Evolutionary conservation across 2,888 invertebrate species (phyloP), one percentile per base, ranked within the genome.

Genomic region (Hipparchia semele): DNA sequence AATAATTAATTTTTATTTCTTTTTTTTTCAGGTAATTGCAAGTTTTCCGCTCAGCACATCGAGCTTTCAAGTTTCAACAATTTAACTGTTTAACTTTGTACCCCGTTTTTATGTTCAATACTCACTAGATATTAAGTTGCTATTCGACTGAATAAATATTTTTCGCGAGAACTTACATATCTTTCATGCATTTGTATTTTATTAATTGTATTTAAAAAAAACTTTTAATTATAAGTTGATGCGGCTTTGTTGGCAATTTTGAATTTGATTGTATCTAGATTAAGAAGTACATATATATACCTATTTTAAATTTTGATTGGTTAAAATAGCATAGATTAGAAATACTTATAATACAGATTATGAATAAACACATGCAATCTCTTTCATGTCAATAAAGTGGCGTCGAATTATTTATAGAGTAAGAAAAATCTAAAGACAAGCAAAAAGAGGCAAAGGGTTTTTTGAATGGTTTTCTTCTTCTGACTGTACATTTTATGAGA

Each of bases 361-460:
- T 62, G 56, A 39, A 66, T 70, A 68, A 69, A 62, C 64, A 60
- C n/a, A 56, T 9, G 70, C 73, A 78, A 77, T 76, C 69, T 71
- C 74, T 73, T 80, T 80, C 79, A 70, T 80, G 76, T 83, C 81
- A 83, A 82, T 81, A 77, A 83, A 81, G 80, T 83, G 75, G 79
- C 83, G 82, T 85, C 79, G 76, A 77, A 23, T 23, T 23, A 23
- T 75, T 75, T 75, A 74, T 82, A 87, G 82, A 73, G 75, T 83
- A 88, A 88, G 85, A 79, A 78, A 82, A 83, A 65, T 33, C 80
- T 73, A 81, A 87, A 82, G 92, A 93, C 92, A 92, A 94, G 93
- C 93, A 88, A 87, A 87, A 85, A 85, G 93, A 93, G 93, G 94
- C 93, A 92, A 87, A 86, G 85, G 87, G 84, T 86, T 80, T 87